A percentile compares a stretch with the other conserved stretches of the same genome.
These are phyloP conservation scores for Nymphalis urticae DNA, from an alignment of 2,888 invertebrate genomes.

Conservation along the genomic window DNA sequence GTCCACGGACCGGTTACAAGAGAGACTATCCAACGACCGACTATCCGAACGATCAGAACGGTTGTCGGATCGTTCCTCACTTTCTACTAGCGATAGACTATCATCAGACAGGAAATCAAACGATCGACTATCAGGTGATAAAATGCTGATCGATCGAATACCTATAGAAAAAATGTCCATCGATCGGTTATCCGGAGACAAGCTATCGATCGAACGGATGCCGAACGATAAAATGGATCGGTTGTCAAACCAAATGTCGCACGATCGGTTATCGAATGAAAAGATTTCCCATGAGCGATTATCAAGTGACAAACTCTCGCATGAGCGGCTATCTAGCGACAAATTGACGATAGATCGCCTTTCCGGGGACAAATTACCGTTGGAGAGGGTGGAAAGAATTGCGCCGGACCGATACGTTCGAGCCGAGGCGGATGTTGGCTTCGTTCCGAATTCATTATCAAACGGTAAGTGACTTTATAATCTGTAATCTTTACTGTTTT, in stretches of 20 bases:
- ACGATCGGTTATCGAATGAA: conserved; percentile 51
- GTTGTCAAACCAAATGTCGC: conserved; percentile 30
- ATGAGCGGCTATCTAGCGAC: conserved; percentile 50
- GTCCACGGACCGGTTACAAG: conserved; percentile 39
- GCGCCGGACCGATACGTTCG: conserved; percentile 54
- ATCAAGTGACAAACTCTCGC: conserved; percentile 41
- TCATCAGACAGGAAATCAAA: conserved; percentile 40
- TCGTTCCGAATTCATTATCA: conserved; percentile 50
- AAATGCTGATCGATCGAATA: conserved; percentile 36
- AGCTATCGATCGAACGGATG: conserved; percentile 33
- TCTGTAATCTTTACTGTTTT: background rate
- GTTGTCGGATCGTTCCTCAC: conserved; percentile 46
- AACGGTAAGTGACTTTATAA: conserved; percentile 54
- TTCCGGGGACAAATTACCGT: conserved; percentile 50
- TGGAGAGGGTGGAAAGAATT: conserved; percentile 47
- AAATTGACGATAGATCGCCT: conserved; percentile 50
- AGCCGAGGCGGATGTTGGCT: conserved; percentile 74
- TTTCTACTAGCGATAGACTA: conserved; percentile 34
- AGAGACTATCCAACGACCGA: conserved; percentile 39
- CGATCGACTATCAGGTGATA: conserved; percentile 43
- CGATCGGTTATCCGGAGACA: conserved; percentile 43
- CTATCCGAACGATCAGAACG: conserved; percentile 41
- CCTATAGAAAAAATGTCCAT: conserved; percentile 41
- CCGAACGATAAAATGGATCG: conserved; percentile 12
- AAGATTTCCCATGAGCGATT: conserved; percentile 51